Evolutionary conservation across 2,888 invertebrate species (phyloP).

Genomic region (Mythimna lalbum): DNA sequence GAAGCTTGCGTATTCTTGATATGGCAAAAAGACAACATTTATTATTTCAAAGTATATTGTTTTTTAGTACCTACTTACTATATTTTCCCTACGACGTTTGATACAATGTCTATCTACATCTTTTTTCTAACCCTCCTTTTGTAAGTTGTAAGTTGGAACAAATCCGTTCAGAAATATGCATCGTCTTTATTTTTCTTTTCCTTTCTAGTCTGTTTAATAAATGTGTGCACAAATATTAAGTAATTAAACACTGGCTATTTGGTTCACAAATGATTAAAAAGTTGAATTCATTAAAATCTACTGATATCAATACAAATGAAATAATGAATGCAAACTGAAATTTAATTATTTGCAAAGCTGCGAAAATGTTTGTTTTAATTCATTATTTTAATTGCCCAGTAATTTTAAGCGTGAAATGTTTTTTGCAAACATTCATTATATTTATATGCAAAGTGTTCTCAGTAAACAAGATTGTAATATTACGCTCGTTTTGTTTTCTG

Average conservation of each 20-base stretch:
- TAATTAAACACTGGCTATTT: not conserved
- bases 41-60: no score
- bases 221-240: no score
- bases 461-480: conserved; percentile 4
- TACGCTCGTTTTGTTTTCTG: not conserved
- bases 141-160: no score
- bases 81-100: no score
- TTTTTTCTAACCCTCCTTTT: no score
- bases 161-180: no score
- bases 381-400: conserved; percentile 11
- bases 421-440: conserved; percentile 14
- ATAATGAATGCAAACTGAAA: conserved; percentile 17
- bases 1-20: no score
- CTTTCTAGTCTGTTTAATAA: no score
- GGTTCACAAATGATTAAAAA: not conserved
- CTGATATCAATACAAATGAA: conserved; percentile 18
- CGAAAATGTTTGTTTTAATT: conserved; percentile 21
- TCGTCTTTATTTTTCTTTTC: no score
- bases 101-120: no score
- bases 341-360: conserved; percentile 37
- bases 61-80: no score
- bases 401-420: conserved; percentile 13
- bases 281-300: not conserved
- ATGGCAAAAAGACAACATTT: no score
- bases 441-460: not conserved